Evolutionary conservation across 2,797 vertebrate genomes (phyloP), one percentile per base, ranked within the genome.

Genomic region (Malacoraja senta): DNA sequence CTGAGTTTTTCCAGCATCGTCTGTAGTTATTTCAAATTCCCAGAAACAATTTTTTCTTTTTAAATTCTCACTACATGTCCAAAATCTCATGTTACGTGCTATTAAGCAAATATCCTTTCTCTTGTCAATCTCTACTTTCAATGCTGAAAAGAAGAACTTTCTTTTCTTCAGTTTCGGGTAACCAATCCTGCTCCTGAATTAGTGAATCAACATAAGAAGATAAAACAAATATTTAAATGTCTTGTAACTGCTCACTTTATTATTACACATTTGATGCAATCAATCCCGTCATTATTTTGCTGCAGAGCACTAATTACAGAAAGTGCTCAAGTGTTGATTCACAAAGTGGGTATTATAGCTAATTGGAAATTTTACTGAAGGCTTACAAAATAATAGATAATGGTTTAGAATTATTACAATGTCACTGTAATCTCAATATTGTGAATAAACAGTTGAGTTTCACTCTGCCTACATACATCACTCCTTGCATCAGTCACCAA

Each of bases 291-390:
- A 88, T 88, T 68, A 88, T 68, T 32, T 88, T 68, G 63, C 84
- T 68, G 35, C 61, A 68, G 61, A 88, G 15, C 84, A 21, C 84
- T 88, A 88, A 88, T 88, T 88, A 88, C 65, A 88, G 84, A 88
- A 63, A 68, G 65, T 68, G 84, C 84, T 88, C n/a, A 88, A 88
- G 1, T 88, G 84, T 88, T 88, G 63, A 68, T 88, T 88, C 84
- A 88, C 84, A 68, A 65, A 88, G 63, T 68, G 17, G n/a, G 84
- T 24, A 68, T 88, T 88, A 68, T 35, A 88, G 84, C 68, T 88
- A 88, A 88, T 88, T 88, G 61, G 63, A 88, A 88, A 88, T 88
- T 68, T 88, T 3, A 88, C 61, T 19, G n/a, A 86, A 65, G 29
- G 83, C 61, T 86, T 86, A 32, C 32, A 86, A 65, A 86, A 65